These are phyloP conservation scores for Riparia riparia DNA, from an alignment of 2,113 vertebrate genomes.

Conservation along the genomic window DNA sequence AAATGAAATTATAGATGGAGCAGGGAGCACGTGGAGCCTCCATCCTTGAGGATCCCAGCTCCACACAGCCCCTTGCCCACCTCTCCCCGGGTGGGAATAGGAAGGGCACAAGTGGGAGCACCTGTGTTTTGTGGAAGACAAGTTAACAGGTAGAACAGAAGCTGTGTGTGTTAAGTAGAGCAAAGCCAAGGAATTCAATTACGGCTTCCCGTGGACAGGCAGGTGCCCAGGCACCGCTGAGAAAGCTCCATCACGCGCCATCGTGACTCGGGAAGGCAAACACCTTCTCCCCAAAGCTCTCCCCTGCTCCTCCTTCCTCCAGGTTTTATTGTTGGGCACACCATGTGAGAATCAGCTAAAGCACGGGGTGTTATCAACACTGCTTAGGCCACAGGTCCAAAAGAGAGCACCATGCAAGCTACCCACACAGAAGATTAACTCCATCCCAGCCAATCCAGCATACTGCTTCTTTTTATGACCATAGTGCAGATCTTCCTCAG, in stretches of 20 bases:
- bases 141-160: not conserved
- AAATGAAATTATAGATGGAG: not conserved
- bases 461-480: not conserved
- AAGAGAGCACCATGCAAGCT: not conserved
- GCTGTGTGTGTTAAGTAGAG: fast-evolving
- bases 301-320: not conserved
- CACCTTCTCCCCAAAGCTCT: not conserved
- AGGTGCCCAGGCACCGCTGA: not conserved
- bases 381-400: not conserved
- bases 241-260: fast-evolving
- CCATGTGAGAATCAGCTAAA: not conserved
- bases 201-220: fast-evolving
- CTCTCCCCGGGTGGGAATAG: not conserved
- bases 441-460: not conserved
- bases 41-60: not conserved
- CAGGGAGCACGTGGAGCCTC: not conserved
- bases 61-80: not conserved
- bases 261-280: not conserved
- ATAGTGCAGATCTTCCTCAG: not conserved
- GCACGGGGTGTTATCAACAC: not conserved
- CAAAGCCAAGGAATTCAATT: not conserved
- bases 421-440: not conserved
- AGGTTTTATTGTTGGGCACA: not conserved
- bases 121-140: not conserved
- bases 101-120: not conserved